Base-by-base conservation (phyloP, 2,888 invertebrate genomes). In the Erebia palarica region DNA sequence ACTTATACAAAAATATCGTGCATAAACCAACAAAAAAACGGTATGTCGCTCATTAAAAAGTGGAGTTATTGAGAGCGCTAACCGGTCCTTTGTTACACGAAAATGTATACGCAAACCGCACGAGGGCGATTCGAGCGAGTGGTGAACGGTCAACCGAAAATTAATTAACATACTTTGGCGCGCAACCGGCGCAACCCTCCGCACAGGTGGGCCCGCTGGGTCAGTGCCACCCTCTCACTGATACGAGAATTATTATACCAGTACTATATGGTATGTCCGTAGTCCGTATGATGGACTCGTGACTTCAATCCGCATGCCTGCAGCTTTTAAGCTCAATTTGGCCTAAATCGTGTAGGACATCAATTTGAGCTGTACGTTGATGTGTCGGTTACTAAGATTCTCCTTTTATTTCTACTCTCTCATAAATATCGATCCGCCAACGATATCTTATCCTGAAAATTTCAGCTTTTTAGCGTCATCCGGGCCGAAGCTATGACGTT, bases 101-200 rank as follows among this genome's bases (percentile, higher is more conserved):
- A 87, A 90, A 90, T 87, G 84, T 86, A n/a, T n/a, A 89, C 82
- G 86, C 83, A 87, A 88, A 91, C 92, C 92, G 82, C 91, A 88
- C 82, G 84, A 83, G 87, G 84, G 86, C 86, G 90, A 90, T 91
- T 91, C 86, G 86, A 88, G 87, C 86, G 82, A 85, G 85, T 85
- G 82, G 84, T 84, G 90, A 83, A 90, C 89, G 91, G 90, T 89
- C 91, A 87, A 89, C 91, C 91, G 88, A 92, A 92, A 92, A 93
- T 93, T 92, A 92, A 93, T 93, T 93, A 93, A 93, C 93, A 92
- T 92, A 92, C 92, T 93, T 92, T 88, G 84, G 87, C 82, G 87
- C 84, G 83, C 86, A 87, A 90, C 91, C 91, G 90, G 87, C 86
- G 77, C 66, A 53, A 61, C 72, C 72, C 73, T 71, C 73, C 78